Evolutionary conservation across 2,113 vertebrate genomes (phyloP).

Genomic region (Danionella cerebrum): DNA sequence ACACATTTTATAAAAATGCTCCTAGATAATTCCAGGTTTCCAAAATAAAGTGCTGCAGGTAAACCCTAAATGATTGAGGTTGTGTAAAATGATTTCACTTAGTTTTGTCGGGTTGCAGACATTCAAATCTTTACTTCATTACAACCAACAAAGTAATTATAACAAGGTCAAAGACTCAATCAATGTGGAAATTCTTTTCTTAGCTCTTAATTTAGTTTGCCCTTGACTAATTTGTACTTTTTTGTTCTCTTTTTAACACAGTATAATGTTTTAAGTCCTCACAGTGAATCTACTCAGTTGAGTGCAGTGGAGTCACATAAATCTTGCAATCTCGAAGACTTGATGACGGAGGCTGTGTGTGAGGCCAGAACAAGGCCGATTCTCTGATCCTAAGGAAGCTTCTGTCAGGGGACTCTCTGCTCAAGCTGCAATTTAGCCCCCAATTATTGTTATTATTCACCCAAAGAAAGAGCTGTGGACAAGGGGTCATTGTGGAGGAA

Average conservation of each 20-base stretch:
- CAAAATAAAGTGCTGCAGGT: slow-evolving; percentile 18
- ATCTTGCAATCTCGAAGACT: background rate
- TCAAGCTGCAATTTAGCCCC: slow-evolving; percentile 41
- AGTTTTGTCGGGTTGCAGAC: slow-evolving; percentile 32
- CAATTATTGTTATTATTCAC: slow-evolving; percentile 43
- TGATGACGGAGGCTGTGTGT: background rate
- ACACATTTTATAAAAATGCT: too few species aligned
- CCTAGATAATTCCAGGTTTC: slow-evolving; percentile 16
- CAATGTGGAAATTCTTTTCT: slow-evolving; percentile 36
- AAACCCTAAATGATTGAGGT: slow-evolving; percentile 19
- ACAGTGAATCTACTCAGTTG: background rate
- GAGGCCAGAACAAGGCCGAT: background rate
- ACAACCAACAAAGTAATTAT: slow-evolving; percentile 37
- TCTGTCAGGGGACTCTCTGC: slow-evolving; percentile 36
- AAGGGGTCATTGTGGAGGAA: slow-evolving; percentile 40
- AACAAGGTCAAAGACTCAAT: slow-evolving; percentile 45
- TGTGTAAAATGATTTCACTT: slow-evolving; percentile 22
- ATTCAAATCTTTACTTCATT: slow-evolving; percentile 22
- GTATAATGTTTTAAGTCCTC: background rate
- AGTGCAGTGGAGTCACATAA: background rate
- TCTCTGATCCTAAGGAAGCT: slow-evolving; percentile 32
- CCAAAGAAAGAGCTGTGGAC: slow-evolving; percentile 29
- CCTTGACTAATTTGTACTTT: slow-evolving; percentile 36
- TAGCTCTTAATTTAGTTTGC: slow-evolving; percentile 30
- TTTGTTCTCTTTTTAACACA: background rate